Base-by-base conservation (phyloP, 2,113 vertebrate genomes). In the Hucho hucho region DNA sequence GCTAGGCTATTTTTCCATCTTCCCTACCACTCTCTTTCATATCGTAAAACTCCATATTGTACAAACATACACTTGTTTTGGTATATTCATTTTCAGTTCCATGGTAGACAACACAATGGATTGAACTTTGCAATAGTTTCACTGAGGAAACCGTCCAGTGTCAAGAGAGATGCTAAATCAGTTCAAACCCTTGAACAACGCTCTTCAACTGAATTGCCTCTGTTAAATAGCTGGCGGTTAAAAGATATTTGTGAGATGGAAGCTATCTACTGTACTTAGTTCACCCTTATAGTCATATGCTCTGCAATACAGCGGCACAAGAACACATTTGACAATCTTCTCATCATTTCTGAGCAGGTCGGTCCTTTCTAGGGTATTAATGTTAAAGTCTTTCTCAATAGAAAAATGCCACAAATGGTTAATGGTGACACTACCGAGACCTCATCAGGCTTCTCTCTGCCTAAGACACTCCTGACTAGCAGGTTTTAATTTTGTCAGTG, bases 401-500 rank as follows among this genome's bases (percentile, higher is more conserved):
- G 72, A 24, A 64, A 74, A 71, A 65, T 72, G 81, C 74, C 76
- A 70, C 59, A 70, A 58, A 69, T 75, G 74, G 80, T 83, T 75
- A 6, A 79, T 68, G 64, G 77, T 73, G 73, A 78, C 79, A 83
- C 29, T 69, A 16, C 65, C 69, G 56, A 80, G 66, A 80, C 25
- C 70, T 68, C 22, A 37, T 64, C 69, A 63, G 16, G 16, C 64
- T 64, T 80, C 76, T 56, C 13, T 14, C 11, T 75, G 83, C 37
- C 24, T 1, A 43, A 76, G 58, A 75, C 4, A 3, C 64, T 14
- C 32, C 74, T 32, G 32, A 32, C 32, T 70, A 76, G 76, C 70
- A 59, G 74, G 20, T 47, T 85, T 81, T 32, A 79, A 79, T 85
- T 83, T 67, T 59, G 61, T n/a, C 53, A 61, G 4, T 70, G 75